Percentiles rank a stretch among this genome's conserved stretches.
Conservation (phyloP, 2,113 vertebrate genomes). For the Albula glossodonta region DNA sequence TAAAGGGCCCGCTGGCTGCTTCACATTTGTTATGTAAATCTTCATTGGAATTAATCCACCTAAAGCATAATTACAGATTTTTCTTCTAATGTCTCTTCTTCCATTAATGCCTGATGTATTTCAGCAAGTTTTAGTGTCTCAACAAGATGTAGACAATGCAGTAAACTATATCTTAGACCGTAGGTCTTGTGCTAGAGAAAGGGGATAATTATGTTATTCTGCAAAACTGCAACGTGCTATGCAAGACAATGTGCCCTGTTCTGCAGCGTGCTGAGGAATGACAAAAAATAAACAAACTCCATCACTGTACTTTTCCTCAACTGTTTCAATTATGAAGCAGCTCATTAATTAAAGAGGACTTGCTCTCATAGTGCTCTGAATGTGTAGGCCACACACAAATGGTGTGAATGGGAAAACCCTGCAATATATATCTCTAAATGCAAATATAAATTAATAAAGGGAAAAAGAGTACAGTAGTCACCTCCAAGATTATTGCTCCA, state of each 20-base stretch:
- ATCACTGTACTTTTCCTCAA: constrained; percentile 26
- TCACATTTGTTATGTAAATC: neutral
- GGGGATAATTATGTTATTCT: constrained; percentile 40
- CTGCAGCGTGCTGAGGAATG: constrained; percentile 41
- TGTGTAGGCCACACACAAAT: constrained; percentile 26
- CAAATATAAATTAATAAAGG: constrained; percentile 35
- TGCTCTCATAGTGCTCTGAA: constrained; percentile 4
- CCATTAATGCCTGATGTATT: constrained; percentile 25
- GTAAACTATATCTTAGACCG: constrained; percentile 11
- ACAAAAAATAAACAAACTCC: constrained; percentile 35
- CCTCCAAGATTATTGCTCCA: constrained; percentile 92
- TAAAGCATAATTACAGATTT: constrained; percentile 18
- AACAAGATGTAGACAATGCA: constrained; percentile 6
- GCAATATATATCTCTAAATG: neutral
- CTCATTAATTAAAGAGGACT: constrained; percentile 29
- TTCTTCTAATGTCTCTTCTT: constrained; percentile 31
- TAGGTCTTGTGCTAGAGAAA: constrained; percentile 8
- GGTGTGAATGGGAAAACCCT: constrained; percentile 5
- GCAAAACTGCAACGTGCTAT: constrained; percentile 43
- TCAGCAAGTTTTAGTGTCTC: constrained; percentile 21
- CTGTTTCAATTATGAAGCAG: constrained; percentile 25
- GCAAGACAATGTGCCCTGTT: constrained; percentile 69
- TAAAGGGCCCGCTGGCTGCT: constrained; percentile 21
- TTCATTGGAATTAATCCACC: neutral
- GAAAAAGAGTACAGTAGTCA: constrained; percentile 73